These are phyloP conservation scores for Oopsacas minuta DNA, from an alignment of 37 sponge, comb jelly and placozoan genomes.

Conservation along the genomic window DNA sequence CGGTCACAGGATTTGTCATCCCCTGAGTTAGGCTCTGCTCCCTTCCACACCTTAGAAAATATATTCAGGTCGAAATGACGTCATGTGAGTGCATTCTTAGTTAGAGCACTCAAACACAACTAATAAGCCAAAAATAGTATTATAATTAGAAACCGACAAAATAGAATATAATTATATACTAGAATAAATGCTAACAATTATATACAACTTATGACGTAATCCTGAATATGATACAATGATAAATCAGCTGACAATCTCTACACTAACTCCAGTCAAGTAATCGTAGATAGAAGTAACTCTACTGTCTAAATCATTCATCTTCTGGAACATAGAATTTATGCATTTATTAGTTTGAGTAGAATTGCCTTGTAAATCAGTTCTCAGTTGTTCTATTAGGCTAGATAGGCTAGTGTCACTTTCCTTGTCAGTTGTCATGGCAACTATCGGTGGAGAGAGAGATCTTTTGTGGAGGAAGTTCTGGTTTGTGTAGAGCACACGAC, in stretches of 20 bases:
- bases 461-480: neutral
- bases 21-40: too few relatives aligned
- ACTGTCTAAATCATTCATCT: neutral
- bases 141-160: too few relatives aligned
- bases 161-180: too few relatives aligned
- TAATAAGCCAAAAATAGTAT: too few relatives aligned
- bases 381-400: neutral
- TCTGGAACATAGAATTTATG: neutral
- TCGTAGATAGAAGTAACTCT: neutral
- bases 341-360: neutral
- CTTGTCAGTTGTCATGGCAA: neutral
- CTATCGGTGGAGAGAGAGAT: neutral
- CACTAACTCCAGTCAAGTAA: neutral
- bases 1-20: too few relatives aligned
- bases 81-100: too few relatives aligned
- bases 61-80: too few relatives aligned
- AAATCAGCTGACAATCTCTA: neutral
- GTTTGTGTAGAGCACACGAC: neutral
- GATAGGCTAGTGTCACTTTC: neutral
- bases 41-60: too few relatives aligned
- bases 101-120: too few relatives aligned
- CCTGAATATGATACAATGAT: neutral
- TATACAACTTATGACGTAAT: too few relatives aligned
- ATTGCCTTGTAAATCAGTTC: neutral
- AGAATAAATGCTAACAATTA: too few relatives aligned